These are phyloP conservation scores for Pediacus dermestoides DNA, from an alignment of 2,888 invertebrate species.

Conservation along the genomic window DNA sequence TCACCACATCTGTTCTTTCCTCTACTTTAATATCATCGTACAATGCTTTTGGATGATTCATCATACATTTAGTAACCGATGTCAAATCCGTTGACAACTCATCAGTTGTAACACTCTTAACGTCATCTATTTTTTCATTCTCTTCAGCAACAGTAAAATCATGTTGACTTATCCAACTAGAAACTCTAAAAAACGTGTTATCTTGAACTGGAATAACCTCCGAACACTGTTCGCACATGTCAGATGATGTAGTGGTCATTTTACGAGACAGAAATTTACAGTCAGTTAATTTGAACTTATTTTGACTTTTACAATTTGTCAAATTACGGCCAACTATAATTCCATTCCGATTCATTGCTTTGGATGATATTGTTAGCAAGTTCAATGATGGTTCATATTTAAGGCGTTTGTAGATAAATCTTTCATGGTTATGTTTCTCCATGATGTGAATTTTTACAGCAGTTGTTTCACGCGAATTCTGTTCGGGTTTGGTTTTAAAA, in stretches of 20 bases:
- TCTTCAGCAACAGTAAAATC: conserved; percentile 36
- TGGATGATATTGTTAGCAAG: conserved; percentile 26
- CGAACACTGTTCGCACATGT: conserved; percentile 26
- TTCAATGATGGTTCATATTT: conserved; percentile 24
- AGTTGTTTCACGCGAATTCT: no score
- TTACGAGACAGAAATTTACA: conserved; percentile 26
- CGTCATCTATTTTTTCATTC: conserved; percentile 22
- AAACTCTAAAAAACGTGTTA: conserved; percentile 33
- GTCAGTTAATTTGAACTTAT: conserved; percentile 11
- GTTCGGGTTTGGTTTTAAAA: no score
- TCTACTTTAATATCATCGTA: conserved; percentile 32
- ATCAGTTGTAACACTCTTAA: conserved; percentile 31
- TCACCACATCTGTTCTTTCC: conserved; percentile 31
- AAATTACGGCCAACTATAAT: conserved; percentile 18
- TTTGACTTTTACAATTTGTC: conserved; percentile 17
- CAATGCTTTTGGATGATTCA: conserved; percentile 23
- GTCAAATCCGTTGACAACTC: conserved; percentile 39
- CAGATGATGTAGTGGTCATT: no score
- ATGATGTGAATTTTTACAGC: no score
- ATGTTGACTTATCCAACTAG: conserved; percentile 43
- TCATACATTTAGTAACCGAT: conserved; percentile 38
- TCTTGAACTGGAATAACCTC: conserved; percentile 29
- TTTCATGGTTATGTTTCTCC: no score
- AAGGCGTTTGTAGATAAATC: no score
- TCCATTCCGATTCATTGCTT: no score